Conservation (phyloP, 2,888 invertebrate genomes). For the Meliscaeva auricollis region DNA sequence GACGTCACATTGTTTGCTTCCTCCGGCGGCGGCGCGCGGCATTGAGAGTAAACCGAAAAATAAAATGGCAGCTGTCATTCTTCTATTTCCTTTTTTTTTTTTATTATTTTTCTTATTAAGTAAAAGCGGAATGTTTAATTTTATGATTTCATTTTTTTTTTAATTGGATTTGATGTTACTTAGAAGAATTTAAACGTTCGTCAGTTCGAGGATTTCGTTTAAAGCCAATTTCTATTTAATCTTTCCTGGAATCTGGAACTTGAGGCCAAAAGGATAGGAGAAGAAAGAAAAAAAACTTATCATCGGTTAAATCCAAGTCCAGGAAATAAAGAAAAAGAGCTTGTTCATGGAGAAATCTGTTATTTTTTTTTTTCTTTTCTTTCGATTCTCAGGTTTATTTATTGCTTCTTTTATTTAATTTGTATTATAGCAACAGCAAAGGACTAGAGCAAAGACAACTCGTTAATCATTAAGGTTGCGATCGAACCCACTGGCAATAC, state of each 20-base stretch:
- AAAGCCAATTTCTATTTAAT: not conserved
- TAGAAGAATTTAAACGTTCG: not conserved
- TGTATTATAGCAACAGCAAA: not conserved
- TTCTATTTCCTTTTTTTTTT: not conserved
- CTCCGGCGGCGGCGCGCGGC: not conserved
- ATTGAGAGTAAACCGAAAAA: slow-evolving; percentile 41
- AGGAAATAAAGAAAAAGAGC: not conserved
- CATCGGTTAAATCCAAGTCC: not conserved
- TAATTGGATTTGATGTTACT: not conserved
- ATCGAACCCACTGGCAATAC: not conserved
- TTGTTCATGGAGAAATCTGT: not conserved
- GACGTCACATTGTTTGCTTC: slow-evolving; percentile 49
- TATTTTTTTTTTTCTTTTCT: not conserved
- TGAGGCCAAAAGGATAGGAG: not conserved
- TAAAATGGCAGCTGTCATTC: slow-evolving; percentile 38
- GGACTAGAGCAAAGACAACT: slow-evolving; percentile 10
- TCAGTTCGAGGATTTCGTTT: not conserved
- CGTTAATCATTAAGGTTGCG: slow-evolving; percentile 28
- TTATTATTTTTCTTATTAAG: not conserved
- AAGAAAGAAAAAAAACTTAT: not conserved
- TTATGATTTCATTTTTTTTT: not conserved
- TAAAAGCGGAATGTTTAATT: not conserved
- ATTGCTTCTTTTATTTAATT: slow-evolving; percentile 3
- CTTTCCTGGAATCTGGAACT: not conserved
- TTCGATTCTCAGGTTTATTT: slow-evolving; percentile 10